phyloP scores from a whole-genome alignment of 2,888 invertebrate genomes.

The Perithous albicinctus region DNA sequence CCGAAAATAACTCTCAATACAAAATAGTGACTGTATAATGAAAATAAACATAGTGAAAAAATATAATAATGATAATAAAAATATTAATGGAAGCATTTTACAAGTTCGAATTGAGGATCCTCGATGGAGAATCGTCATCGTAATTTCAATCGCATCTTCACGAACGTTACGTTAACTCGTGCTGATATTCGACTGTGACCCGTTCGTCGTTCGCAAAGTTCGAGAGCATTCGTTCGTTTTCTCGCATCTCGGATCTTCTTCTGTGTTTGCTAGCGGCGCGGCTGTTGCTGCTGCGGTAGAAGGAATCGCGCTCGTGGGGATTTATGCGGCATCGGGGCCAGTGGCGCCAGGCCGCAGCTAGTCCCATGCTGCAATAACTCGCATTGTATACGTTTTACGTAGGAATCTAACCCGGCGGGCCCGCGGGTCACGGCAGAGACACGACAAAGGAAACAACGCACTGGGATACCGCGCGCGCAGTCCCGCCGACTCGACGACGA shows the following conservation, averaged over 20 bases:
- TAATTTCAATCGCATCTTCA: too few species aligned
- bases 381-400: conserved; percentile 83
- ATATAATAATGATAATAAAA: too few species aligned
- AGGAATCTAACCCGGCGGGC: conserved; percentile 84
- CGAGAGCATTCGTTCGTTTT: background rate
- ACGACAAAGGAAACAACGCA: conserved; percentile 73
- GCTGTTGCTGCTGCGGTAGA: conserved; percentile 52
- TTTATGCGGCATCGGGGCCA: conserved; percentile 81
- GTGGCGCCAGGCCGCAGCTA: conserved; percentile 79
- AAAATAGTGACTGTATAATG: too few species aligned
- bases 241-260: conserved; percentile 53
- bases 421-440: conserved; percentile 81
- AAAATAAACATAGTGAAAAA: too few species aligned
- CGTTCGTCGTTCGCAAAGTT: conserved; percentile 4
- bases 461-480: conserved; percentile 66
- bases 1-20: too few species aligned
- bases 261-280: conserved; percentile 39
- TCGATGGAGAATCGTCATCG: too few species aligned
- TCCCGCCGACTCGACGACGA: conserved; percentile 55
- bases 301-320: conserved; percentile 71
- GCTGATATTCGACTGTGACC: background rate
- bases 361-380: conserved; percentile 83
- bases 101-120: too few species aligned
- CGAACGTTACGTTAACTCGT: background rate
- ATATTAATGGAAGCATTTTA: too few species aligned